phyloP scores from a whole-genome alignment of 2,797 vertebrate species.

The Sebastolobus altivelis region DNA sequence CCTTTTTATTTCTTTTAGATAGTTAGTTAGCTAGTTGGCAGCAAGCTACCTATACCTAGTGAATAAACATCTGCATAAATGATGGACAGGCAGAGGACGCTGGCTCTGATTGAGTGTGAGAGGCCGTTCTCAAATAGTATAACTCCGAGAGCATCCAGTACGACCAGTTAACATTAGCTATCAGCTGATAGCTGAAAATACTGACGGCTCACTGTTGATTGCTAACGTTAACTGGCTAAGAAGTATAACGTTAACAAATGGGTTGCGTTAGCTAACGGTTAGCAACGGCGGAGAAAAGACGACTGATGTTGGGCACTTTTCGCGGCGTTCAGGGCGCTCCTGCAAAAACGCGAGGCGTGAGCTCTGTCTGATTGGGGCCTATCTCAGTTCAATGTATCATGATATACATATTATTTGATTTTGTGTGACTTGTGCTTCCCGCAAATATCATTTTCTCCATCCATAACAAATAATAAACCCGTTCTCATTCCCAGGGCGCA shows the following conservation, averaged over 20 bases:
- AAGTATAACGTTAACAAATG: background rate
- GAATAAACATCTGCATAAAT: background rate
- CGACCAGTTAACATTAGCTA: background rate
- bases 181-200: background rate
- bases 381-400: background rate
- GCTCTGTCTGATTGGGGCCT: background rate
- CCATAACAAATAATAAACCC: background rate
- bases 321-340: background rate
- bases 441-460: background rate
- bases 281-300: background rate
- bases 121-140: background rate
- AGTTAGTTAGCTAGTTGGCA: too few relatives aligned
- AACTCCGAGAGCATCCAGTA: background rate
- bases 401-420: background rate
- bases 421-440: background rate
- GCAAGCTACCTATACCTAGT: background rate
- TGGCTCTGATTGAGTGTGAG: background rate
- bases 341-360: background rate
- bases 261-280: background rate
- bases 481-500: too few relatives aligned
- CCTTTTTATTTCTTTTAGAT: too few relatives aligned
- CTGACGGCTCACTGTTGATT: too few relatives aligned
- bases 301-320: background rate
- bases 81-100: background rate
- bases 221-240: background rate